Conservation (phyloP, 92 coral and sea anemone genomes). For the Palythoa heliodiscus region DNA sequence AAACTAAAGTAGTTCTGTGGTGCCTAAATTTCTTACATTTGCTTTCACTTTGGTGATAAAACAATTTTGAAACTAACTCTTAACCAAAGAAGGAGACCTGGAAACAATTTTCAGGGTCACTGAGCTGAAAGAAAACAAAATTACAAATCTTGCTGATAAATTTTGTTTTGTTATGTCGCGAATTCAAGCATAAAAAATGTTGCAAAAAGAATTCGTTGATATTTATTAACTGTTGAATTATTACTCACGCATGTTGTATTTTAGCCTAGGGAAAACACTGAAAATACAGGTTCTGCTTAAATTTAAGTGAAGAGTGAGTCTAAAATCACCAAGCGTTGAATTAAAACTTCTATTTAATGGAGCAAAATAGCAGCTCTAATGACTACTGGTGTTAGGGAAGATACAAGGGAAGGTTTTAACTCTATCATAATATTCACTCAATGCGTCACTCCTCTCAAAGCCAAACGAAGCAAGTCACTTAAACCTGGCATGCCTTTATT, state of each 20-base stretch:
- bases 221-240: not conserved
- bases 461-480: not conserved
- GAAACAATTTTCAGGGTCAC: conserved; percentile 33
- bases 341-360: not conserved
- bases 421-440: not conserved
- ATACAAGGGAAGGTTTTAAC: not conserved
- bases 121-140: conserved; percentile 25
- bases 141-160: not conserved
- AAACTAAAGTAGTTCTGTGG: not conserved
- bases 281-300: not conserved
- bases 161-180: conserved; percentile 20
- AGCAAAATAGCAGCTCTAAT: not conserved
- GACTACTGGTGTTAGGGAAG: not conserved
- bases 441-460: not conserved
- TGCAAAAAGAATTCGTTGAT: not conserved
- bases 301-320: not conserved
- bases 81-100: conserved; percentile 3
- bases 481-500: conserved; percentile 23
- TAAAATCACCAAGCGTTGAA: conserved; percentile 2
- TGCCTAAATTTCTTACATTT: not conserved
- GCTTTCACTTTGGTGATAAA: not conserved
- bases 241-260: no score
- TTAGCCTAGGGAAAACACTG: not conserved
- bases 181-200: conserved; percentile 3
- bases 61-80: not conserved